These are phyloP conservation scores for Eutrigla gurnardus DNA, from an alignment of 2,797 vertebrate species.

Conservation along the genomic window DNA sequence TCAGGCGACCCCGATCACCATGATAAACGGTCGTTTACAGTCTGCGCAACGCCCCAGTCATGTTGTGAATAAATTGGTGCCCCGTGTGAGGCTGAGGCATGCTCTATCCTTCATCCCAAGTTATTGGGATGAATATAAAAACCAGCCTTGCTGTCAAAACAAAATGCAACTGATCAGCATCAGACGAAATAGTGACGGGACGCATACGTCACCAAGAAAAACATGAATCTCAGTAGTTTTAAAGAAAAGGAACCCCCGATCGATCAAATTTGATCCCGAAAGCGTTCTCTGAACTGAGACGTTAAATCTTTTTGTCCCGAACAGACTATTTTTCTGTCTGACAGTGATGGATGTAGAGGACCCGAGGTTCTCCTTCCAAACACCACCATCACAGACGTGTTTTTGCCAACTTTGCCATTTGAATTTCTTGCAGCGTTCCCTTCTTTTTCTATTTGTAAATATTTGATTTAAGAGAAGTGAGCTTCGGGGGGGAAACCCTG, in stretches of 20 bases:
- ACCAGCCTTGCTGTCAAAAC: not conserved
- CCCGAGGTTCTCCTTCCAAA: slow-evolving; percentile 19
- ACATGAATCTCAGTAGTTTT: too few relatives aligned
- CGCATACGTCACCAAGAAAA: not conserved
- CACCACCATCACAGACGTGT: slow-evolving; percentile 16
- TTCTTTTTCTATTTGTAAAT: slow-evolving; percentile 60
- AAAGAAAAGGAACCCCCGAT: not conserved
- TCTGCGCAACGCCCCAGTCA: too few relatives aligned
- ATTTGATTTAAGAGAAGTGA: slow-evolving; percentile 64
- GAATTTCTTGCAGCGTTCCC: slow-evolving; percentile 30
- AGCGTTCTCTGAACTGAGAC: not conserved
- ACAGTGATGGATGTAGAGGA: slow-evolving; percentile 47
- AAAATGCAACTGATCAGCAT: not conserved
- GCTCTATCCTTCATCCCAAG: too few relatives aligned
- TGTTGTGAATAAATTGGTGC: too few relatives aligned
- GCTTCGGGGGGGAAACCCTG: slow-evolving; percentile 58
- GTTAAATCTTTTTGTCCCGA: slow-evolving; percentile 21
- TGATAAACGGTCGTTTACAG: too few relatives aligned
- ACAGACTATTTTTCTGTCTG: not conserved
- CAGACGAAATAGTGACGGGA: too few relatives aligned
- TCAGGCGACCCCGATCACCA: too few relatives aligned
- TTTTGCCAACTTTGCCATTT: slow-evolving; percentile 39
- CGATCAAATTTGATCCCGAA: slow-evolving; percentile 1
- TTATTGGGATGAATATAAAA: too few relatives aligned
- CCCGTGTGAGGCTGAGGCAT: too few relatives aligned